Evolutionary conservation across 2,797 vertebrate genomes (phyloP), one percentile per base, ranked within the genome.

Genomic region (Malacoctenus gilli): DNA sequence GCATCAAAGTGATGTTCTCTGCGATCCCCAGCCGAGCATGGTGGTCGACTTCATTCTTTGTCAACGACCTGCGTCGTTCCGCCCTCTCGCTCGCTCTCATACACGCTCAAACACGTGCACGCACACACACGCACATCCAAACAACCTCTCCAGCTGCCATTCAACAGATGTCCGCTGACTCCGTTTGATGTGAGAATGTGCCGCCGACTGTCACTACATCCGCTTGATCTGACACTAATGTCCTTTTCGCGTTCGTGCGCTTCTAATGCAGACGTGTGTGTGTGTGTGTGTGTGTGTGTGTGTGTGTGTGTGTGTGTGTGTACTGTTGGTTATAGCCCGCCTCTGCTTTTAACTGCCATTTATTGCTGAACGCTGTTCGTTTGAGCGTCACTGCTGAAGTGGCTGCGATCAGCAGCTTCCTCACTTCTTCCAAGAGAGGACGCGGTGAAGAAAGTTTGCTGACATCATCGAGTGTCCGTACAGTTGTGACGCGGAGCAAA

Each of bases 291-390:
- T 12, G 22, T 15, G 34, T 42, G 36, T 22, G 46, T 58, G 36
- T 22, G 46, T 58, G 23, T 44, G 14, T 32, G 31, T 15, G 44
- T 41, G 8, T 54, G 46, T 32, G 42, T 12, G 22, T 15, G 34
- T 42, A 30, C 14, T 37, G 55, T 9, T 35, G 5, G 15, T n/a
- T n/a, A 34, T 42, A 28, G 1, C n/a, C 38, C n/a, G n/a, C n/a
- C 20, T 34, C 39, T 39, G 8, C 58, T 40, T 68, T 67, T 47
- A 66, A 59, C 58, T 63, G 46, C 31, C 21, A 59, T 56, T 74
- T 48, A 38, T 32, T 5, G 0, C 37, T 2, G 15, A 62, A 43
- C 31, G 47, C 2, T 32, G 59, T 41, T 53, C 21, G 51, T 49
- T 16, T 25, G 32, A 56, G 48, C 10, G 13, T 37, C 52, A 42